Evolutionary conservation across 2,888 invertebrate genomes (phyloP), one percentile per base, ranked within the genome.

Genomic region (Spisula solida): DNA sequence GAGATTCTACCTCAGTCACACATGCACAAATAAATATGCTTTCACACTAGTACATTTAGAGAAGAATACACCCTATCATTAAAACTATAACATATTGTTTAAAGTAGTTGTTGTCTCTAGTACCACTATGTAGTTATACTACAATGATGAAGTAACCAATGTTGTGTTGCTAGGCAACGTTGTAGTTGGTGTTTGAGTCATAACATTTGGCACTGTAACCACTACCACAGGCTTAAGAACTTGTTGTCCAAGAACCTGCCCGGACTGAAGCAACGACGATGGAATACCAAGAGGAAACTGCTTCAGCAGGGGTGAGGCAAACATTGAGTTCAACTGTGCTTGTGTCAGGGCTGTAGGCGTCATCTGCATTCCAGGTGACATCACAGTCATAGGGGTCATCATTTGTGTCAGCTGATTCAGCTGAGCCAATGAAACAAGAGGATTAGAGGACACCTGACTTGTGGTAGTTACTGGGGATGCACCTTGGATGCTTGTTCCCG

Each of bases 301-400:
- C 85, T 94, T 94, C 60, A 94, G 80, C 34, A 94, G 60, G 25
- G 92, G 92, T 12, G 92, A 91, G 25, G 93, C 90, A 31, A 92
- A 88, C 90, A 94, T 90, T 12, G 90, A 86, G 51, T 89, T 93
- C 18, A 94, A 82, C 86, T 93, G 93, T 5, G 92, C 88, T 78
- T 91, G 92, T 0, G 93, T 91, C 20, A 93, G 86, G 25, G 86
- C 82, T 6, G 89, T 79, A 60, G 93, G 88, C 0, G 92, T 85
- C 31, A 93, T 80, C 80, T 93, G 94, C 41, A 94, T 87, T 0
- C 91, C 92, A 18, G 94, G 93, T 4, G 94, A 93, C 94, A 94
- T 93, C n/a, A 94, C 93, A 6, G 94, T 92, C 92, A 95, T 91
- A 5, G 94, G 94, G 5, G 94, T 89, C 85, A 95, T 88, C 75